Base-by-base conservation (phyloP, 2,888 invertebrate genomes). In the Campoplex nolae region DNA sequence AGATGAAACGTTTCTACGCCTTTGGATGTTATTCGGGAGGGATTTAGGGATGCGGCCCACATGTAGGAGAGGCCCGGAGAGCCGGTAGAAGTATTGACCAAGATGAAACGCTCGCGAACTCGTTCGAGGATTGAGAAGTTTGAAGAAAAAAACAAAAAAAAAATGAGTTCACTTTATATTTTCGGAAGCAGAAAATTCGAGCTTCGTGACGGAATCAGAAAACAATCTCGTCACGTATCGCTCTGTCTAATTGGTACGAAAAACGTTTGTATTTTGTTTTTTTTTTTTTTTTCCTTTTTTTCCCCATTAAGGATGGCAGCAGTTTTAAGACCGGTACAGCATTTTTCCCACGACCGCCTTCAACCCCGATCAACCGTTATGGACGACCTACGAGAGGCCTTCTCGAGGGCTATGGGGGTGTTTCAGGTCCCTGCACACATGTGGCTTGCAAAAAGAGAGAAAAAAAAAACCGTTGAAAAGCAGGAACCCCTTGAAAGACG, bases 331-430 rank as follows among this genome's bases (percentile, higher is more conserved):
- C 85, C 35, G 58, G 73, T 67, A 28, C 65, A 78, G 35, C 88
- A 86, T 90, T 91, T 92, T 92, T 92, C 92, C 92, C 92, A 92
- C 92, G 92, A 92, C 90, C 89, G 51, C 23, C 86, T 90, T 88
- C 87, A 89, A 90, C 91, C 90, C 90, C 85, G 78, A 87, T 83
- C 84, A 73, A 90, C 90, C 91, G 92, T 92, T 92, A 65, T 35
- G 87, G 86, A 87, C 89, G 90, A 91, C 88, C 90, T 38, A 62
- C 68, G 56, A 80, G 62, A 80, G 70, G 68, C n/a, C 68, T 62
- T 68, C 81, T 76, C 80, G 71, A 81, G 76, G 78, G 84, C 85
- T 85, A 90, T 77, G 92, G 90, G 92, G 92, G 92, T 91, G 92
- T 85, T 89, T 84, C 18, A 86, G 68, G 80, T 83, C 83, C 65